Base-by-base conservation (phyloP, 1,140 invertebrate species). In the Mamestra configurata region DNA sequence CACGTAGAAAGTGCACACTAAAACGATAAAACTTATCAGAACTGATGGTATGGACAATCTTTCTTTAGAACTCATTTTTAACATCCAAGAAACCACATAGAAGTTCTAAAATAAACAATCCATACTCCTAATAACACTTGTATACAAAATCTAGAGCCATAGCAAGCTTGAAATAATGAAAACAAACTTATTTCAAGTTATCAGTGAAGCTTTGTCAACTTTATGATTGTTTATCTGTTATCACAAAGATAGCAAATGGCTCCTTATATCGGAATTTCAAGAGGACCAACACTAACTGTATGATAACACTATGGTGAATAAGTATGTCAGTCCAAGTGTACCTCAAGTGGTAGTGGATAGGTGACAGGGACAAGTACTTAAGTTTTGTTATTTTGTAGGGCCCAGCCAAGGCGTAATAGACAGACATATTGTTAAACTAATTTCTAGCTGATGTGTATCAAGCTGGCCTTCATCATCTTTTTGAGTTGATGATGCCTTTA, bases 191-290 rank as follows among this genome's bases (percentile, higher is more conserved):
- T 40, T 40, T 20, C 18, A 22, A 13, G 22, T 72, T 53, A 37
- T 55, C 27, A 37, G 27, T 40, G 0, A 20, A 37, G n/a, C n/a
- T 15, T 55, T 72, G 55, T 72, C 70, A 55, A 72, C 24, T 18
- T 55, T 55, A 55, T 72, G 49, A 55, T 55, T 37, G 18, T 22
- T 75, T 61, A 75, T 75, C 55, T 35, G 18, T 43, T 27, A 75
- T 66, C 55, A 73, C 31, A 18, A 37, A 57, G 72, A 75, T 75
- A 75, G 46, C 13, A 37, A 24, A 13, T 20, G 31, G 70, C 18
- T 72, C 51, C 27, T 59, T 46, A 37, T 24, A 55, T 59, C 37
- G 27, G n/a, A 24, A 40, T 57, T 15, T 72, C 27, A 55, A 72
- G 10, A 53, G 40, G 40, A 49, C 18, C 37, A 20, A 46, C 4